Evolutionary conservation across 2,113 vertebrate genomes (phyloP).

Genomic region (Cheilinus undulatus): DNA sequence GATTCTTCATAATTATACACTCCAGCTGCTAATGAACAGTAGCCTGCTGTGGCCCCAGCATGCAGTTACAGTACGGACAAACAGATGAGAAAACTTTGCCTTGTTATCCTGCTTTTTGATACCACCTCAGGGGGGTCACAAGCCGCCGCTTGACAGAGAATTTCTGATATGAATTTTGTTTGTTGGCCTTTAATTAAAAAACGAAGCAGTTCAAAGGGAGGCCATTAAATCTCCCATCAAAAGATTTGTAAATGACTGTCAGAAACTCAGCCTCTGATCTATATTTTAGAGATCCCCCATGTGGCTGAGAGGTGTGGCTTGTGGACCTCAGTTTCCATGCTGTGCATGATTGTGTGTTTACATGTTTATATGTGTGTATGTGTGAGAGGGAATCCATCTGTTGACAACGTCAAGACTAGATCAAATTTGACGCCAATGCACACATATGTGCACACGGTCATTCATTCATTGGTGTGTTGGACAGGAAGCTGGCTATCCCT

Average conservation of each 20-base stretch:
- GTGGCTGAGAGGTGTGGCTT: conserved; percentile 58
- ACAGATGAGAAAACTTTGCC: conserved; percentile 18
- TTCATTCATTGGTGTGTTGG: conserved; percentile 42
- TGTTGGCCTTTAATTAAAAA: conserved; percentile 74
- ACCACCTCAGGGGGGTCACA: conserved; percentile 11
- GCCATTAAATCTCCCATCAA: conserved; percentile 65
- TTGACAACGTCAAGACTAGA: conserved; percentile 39
- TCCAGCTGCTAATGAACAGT: neutral
- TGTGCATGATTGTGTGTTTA: conserved; percentile 24
- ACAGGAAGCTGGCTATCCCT: conserved; percentile 16
- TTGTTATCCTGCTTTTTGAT: conserved; percentile 37
- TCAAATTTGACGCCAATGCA: conserved; percentile 46
- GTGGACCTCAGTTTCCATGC: conserved; percentile 15
- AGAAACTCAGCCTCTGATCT: conserved; percentile 69
- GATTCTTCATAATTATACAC: too few relatives aligned
- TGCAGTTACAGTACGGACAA: neutral
- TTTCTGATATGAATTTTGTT: conserved; percentile 60
- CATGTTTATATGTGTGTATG: conserved; percentile 11
- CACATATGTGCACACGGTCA: conserved; percentile 14
- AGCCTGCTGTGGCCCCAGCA: conserved; percentile 8
- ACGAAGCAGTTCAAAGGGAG: conserved; percentile 58
- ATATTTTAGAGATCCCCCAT: conserved; percentile 67
- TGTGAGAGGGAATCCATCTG: conserved; percentile 8
- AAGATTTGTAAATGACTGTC: conserved; percentile 70
- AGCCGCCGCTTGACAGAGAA: conserved; percentile 55